Conservation (phyloP, 2,888 invertebrate genomes). For the Chalcis sispes region DNA sequence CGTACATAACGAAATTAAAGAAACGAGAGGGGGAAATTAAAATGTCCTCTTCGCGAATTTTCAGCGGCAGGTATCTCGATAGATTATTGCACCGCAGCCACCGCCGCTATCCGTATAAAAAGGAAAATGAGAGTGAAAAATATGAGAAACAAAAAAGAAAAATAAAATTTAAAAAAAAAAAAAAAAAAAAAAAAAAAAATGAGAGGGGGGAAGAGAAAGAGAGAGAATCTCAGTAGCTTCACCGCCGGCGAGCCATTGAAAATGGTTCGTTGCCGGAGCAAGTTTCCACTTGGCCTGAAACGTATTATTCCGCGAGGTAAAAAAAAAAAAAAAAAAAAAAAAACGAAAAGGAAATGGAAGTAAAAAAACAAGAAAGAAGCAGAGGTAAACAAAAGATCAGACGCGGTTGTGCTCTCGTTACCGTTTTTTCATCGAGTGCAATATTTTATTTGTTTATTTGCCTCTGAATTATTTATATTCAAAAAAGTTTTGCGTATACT, state of each 20-base stretch:
- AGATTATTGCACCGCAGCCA: slow-evolving; percentile 16
- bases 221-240: slow-evolving; percentile 50
- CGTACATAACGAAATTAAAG: no score
- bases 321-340: slow-evolving; percentile 23
- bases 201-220: no score
- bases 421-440: slow-evolving; percentile 4
- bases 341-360: background rate
- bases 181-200: slow-evolving; percentile 10
- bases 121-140: slow-evolving; percentile 8
- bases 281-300: slow-evolving; percentile 67
- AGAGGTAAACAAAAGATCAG: slow-evolving; percentile 31
- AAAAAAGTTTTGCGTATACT: no score
- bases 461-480: no score
- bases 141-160: no score
- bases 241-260: slow-evolving; percentile 40
- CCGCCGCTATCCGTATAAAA: slow-evolving; percentile 10
- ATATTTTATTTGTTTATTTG: background rate
- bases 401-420: slow-evolving; percentile 35
- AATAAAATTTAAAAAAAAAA: no score
- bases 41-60: background rate
- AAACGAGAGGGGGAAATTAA: background rate
- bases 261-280: slow-evolving; percentile 53
- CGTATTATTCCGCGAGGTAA: slow-evolving; percentile 48
- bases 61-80: slow-evolving; percentile 20
- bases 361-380: no score